Percentiles rank a stretch among this genome's conserved stretches.
These are phyloP conservation scores for Pocillopora grandis DNA, from an alignment of 92 coral and sea anemone species.

Conservation along the genomic window DNA sequence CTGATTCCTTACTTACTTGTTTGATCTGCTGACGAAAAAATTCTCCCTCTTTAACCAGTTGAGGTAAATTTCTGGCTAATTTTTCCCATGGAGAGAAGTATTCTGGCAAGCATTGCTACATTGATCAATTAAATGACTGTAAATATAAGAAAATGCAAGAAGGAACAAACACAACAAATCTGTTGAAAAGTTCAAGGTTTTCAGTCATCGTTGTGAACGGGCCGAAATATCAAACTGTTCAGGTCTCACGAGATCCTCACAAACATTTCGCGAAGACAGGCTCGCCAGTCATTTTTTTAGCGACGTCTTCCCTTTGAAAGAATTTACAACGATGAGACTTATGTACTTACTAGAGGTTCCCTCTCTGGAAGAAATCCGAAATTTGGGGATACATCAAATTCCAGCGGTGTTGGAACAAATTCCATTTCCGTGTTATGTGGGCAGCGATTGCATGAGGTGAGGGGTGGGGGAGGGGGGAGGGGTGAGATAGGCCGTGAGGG, in stretches of 20 bases:
- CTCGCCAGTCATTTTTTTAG: no score
- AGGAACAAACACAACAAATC: no score
- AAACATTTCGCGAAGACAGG: no score
- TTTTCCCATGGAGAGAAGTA: constrained; percentile 74
- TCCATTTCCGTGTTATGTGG: constrained; percentile 12
- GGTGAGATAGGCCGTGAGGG: no score
- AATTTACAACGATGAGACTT: background rate
- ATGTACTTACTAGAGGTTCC: constrained; percentile 74
- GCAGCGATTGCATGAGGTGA: background rate
- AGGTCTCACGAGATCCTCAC: no score
- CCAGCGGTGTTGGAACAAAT: constrained; percentile 29
- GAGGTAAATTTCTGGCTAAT: constrained; percentile 50
- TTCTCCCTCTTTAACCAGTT: constrained; percentile 46
- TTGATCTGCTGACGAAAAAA: constrained; percentile 16
- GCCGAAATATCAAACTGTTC: no score
- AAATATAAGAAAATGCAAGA: background rate
- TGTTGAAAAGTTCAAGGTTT: no score
- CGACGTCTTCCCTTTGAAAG: background rate
- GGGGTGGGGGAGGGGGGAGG: no score
- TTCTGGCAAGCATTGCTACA: constrained; percentile 55
- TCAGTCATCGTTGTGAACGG: no score
- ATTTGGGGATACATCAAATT: constrained; percentile 69
- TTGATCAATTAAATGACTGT: background rate
- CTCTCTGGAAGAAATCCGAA: constrained; percentile 79
- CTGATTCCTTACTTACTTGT: background rate